phyloP scores from a whole-genome alignment of 2,113 vertebrate genomes.

The Varanus komodoensis region DNA sequence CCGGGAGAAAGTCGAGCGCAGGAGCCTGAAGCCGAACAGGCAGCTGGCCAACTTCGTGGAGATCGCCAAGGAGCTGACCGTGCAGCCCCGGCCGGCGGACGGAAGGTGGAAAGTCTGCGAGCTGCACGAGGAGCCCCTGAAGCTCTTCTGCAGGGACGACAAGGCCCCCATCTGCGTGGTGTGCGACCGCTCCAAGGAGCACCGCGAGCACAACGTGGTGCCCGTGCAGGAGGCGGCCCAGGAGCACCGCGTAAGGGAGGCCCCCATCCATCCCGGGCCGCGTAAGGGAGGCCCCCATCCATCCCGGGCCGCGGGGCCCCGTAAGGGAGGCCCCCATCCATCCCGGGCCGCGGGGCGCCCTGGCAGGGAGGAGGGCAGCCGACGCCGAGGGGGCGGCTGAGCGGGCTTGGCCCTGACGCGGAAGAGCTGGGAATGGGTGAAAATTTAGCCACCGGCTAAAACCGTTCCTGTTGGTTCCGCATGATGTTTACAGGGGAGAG shows the following conservation, averaged over 20 bases:
- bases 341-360: neutral
- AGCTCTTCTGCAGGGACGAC: neutral
- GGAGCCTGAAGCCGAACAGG: neutral
- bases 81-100: too few species aligned
- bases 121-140: neutral
- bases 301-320: neutral
- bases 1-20: neutral
- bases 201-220: neutral
- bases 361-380: neutral
- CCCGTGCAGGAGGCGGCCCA: neutral
- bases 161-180: neutral
- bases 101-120: neutral
- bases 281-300: neutral
- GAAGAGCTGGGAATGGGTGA: too few species aligned
- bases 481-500: too few species aligned
- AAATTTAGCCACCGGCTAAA: too few species aligned
- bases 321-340: too few species aligned
- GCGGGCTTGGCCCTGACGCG: neutral
- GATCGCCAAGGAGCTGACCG: neutral
- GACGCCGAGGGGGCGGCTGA: neutral
- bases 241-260: neutral
- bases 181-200: neutral
- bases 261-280: too few species aligned
- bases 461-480: too few species aligned
- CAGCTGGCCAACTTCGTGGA: neutral